These are phyloP conservation scores for Orthochromis malagaraziensis DNA, from an alignment of 2,113 vertebrate genomes.

Conservation along the genomic window DNA sequence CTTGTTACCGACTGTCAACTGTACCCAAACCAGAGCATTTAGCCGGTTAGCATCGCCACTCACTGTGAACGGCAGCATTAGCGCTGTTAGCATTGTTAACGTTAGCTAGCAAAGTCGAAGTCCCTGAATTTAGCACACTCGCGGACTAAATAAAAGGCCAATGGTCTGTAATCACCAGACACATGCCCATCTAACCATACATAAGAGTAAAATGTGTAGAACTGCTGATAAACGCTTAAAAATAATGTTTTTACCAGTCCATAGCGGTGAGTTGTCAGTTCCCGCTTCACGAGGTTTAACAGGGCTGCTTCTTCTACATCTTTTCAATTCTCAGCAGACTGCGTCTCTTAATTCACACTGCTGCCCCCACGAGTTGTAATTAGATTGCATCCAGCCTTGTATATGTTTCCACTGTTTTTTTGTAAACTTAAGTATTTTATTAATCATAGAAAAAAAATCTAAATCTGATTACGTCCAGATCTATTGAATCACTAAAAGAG, in stretches of 20 bases:
- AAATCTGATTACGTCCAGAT: neutral
- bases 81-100: constrained; percentile 7
- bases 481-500: neutral
- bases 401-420: neutral
- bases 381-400: neutral
- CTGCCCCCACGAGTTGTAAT: neutral
- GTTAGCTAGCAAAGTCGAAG: neutral
- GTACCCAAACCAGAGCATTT: neutral
- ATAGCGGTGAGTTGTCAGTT: constrained; percentile 20
- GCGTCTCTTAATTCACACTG: neutral
- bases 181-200: fast-evolving
- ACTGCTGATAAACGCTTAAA: neutral
- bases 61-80: neutral
- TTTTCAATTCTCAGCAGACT: neutral
- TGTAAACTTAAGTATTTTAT: neutral
- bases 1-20: neutral
- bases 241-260: constrained; percentile 46
- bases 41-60: constrained; percentile 22
- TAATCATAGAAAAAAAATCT: neutral
- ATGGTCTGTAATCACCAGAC: fast-evolving
- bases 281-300: constrained; percentile 61
- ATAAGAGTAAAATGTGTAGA: neutral
- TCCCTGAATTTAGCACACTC: neutral
- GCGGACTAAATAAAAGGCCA: neutral
- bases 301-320: constrained; percentile 18